Evolutionary conservation across 2,113 vertebrate genomes (phyloP).

Genomic region (Rhagologus leucostigma): DNA sequence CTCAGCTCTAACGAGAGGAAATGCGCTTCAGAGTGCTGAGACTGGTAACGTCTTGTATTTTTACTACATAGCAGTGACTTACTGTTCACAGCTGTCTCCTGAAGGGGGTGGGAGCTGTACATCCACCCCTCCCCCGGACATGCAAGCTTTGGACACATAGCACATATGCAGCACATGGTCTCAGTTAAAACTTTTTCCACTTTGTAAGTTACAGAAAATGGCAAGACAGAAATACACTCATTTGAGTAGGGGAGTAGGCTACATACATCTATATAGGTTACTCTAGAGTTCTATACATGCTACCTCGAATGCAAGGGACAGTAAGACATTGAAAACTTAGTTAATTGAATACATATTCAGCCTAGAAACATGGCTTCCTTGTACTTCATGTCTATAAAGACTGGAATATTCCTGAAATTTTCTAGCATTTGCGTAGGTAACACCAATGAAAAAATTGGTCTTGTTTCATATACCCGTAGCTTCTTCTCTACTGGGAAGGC

Average conservation of each 20-base stretch:
- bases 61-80: not conserved
- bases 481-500: not conserved
- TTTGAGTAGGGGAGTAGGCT: not conserved
- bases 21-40: not conserved
- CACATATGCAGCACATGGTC: rapidly evolving
- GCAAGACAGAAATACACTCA: not conserved
- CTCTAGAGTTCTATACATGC: not conserved
- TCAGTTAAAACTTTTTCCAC: not conserved
- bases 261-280: not conserved
- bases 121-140: not conserved
- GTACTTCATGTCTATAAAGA: not conserved
- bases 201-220: not conserved
- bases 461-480: not conserved
- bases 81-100: not conserved
- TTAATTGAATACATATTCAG: not conserved
- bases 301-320: not conserved
- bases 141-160: not conserved
- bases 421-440: not conserved
- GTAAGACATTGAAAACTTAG: not conserved
- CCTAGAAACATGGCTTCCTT: not conserved
- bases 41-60: not conserved
- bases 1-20: not conserved
- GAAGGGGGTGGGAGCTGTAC: not conserved
- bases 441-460: not conserved
- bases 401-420: not conserved